Evolutionary conservation across 2,797 vertebrate species (phyloP).

Genomic region (Morelia viridis): DNA sequence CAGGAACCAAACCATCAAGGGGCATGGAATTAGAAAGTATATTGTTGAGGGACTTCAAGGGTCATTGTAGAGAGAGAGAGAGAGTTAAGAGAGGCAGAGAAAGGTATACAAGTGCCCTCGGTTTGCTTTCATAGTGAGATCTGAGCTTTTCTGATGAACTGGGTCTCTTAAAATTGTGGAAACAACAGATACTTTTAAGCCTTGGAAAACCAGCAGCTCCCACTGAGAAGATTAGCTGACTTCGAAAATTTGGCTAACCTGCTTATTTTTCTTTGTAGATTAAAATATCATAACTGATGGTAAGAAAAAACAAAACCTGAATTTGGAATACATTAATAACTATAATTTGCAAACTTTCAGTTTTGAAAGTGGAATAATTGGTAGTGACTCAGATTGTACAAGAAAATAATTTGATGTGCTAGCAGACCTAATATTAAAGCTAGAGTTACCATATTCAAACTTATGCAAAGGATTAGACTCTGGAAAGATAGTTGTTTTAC

Average conservation of each 20-base stretch:
- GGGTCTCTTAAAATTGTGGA: background rate
- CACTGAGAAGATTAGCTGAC: background rate
- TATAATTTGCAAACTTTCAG: background rate
- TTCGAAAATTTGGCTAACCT: background rate
- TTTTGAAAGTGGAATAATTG: background rate
- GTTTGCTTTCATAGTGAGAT: background rate
- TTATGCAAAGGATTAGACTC: background rate
- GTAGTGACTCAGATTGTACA: background rate
- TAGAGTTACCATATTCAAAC: background rate
- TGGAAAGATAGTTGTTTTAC: background rate
- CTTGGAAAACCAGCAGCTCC: background rate
- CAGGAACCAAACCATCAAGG: background rate
- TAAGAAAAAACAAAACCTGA: conserved; percentile 6
- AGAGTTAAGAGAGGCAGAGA: background rate
- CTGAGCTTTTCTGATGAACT: background rate
- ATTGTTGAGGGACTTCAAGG: background rate
- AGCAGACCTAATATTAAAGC: background rate
- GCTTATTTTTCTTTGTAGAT: background rate
- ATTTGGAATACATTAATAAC: background rate
- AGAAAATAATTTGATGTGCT: background rate
- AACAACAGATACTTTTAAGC: background rate
- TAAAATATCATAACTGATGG: background rate
- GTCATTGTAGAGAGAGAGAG: background rate
- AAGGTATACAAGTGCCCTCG: background rate
- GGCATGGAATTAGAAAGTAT: background rate